Percentiles rank a stretch among this genome's conserved stretches.
Conservation (phyloP, 2,113 vertebrate species). For the Daboia siamensis region DNA sequence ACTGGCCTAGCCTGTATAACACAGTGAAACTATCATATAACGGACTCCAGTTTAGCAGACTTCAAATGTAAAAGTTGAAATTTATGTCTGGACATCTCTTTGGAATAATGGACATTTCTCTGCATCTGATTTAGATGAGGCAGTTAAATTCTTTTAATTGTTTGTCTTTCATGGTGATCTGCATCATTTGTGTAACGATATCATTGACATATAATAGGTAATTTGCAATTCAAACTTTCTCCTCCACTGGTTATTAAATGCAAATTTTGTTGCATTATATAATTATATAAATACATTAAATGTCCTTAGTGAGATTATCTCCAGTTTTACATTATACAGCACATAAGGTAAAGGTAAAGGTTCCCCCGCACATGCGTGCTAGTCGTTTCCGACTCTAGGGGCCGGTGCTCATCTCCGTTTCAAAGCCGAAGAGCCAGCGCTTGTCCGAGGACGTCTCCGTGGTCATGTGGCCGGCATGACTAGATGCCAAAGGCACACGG, state of each 20-base stretch:
- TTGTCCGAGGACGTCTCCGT: too few relatives aligned
- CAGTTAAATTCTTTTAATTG: neutral
- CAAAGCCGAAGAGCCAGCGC: too few relatives aligned
- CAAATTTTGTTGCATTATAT: neutral
- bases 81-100: neutral
- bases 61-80: neutral
- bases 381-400: too few relatives aligned
- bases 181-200: neutral
- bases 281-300: neutral
- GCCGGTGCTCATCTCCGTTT: too few relatives aligned
- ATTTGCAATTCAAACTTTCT: neutral
- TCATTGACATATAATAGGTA: neutral
- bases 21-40: neutral
- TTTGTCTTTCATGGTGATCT: neutral
- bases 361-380: too few relatives aligned
- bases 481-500: too few relatives aligned
- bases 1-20: neutral
- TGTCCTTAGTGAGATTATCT: neutral
- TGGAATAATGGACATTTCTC: neutral
- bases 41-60: neutral
- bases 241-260: neutral
- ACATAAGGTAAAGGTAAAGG: too few relatives aligned
- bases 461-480: too few relatives aligned
- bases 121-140: neutral
- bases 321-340: neutral